Evolutionary conservation across 2,113 vertebrate genomes (phyloP).

Genomic region (Etia nguti): DNA sequence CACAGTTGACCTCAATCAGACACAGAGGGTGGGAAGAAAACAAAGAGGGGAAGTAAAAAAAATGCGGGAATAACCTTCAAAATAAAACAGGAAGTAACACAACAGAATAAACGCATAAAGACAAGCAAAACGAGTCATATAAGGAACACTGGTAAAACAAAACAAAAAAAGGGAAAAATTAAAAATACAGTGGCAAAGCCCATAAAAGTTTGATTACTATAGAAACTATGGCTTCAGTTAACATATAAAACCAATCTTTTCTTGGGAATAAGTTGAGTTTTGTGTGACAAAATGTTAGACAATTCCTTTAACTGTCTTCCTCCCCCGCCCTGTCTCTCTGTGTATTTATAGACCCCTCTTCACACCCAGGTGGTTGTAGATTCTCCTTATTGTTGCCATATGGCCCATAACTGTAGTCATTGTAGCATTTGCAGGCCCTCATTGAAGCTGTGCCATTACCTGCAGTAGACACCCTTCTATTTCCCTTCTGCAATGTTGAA

Average conservation of each 20-base stretch:
- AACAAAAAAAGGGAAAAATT: too few species aligned
- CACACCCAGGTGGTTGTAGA: background rate
- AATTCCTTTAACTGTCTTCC: background rate
- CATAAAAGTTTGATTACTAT: background rate
- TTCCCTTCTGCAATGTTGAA: background rate
- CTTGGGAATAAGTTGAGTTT: background rate
- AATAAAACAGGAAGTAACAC: background rate
- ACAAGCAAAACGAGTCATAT: background rate
- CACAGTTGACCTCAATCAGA: background rate
- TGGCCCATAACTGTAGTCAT: slow-evolving; percentile 4
- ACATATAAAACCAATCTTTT: background rate
- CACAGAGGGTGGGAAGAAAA: background rate
- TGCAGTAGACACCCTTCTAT: background rate
- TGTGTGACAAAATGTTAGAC: background rate
- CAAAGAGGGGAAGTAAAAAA: rapidly evolving
- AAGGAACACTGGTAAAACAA: background rate
- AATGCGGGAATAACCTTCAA: background rate
- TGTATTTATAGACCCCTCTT: background rate
- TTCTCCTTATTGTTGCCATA: background rate
- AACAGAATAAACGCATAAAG: background rate
- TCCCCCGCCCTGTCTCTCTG: background rate
- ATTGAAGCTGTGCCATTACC: background rate
- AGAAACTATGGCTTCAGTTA: background rate
- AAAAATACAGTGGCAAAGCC: background rate
- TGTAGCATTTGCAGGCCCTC: background rate